Evolutionary conservation across 2,888 invertebrate species (phyloP), one percentile per base, ranked within the genome.

Genomic region (Perizoma affinitatum): DNA sequence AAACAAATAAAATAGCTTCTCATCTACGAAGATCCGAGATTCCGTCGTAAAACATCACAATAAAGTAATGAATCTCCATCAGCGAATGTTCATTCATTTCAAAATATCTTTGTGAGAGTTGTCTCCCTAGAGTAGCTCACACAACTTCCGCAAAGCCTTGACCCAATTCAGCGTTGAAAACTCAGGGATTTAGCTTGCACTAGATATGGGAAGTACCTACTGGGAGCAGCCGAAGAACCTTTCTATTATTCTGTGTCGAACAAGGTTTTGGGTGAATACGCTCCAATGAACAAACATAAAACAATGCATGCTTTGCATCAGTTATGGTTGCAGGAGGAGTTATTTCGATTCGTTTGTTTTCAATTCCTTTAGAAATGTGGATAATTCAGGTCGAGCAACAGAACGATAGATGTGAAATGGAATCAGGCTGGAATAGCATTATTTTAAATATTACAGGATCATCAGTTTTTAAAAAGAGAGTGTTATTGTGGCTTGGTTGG

Each of bases 71-170:
- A n/a, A 43, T 10, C 10, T 49, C 33, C 33, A n/a, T n/a, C n/a
- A 43, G 33, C 33, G 3, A 41, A 45, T 34, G 33, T 3, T 4
- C 4, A 40, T 5, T 41, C 1, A 45, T 6, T 58, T 41, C 9
- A 11, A 35, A 38, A 40, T 50, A 44, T 60, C 50, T 45, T 59
- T 45, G 45, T 22, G 38, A 40, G 56, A 44, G 47, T 11, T 50
- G 40, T 59, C 58, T 10, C 33, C 34, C 35, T 43, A 50, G 41
- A 22, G 49, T 40, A 48, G 10, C 22, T 49, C 34, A 35, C 10
- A 36, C 36, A 41, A 10, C 54, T 46, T 54, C 59, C 59, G 59
- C 48, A 50, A 34, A 54, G 54, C 54, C 58, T 62, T 62, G 61
- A 54, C 57, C 57, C 35, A 54, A 38, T 58, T 62, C 47, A 53